Evolutionary conservation across 2,797 vertebrate species (phyloP), one percentile per base, ranked within the genome.

Genomic region (Cercopithecus hamlyni): DNA sequence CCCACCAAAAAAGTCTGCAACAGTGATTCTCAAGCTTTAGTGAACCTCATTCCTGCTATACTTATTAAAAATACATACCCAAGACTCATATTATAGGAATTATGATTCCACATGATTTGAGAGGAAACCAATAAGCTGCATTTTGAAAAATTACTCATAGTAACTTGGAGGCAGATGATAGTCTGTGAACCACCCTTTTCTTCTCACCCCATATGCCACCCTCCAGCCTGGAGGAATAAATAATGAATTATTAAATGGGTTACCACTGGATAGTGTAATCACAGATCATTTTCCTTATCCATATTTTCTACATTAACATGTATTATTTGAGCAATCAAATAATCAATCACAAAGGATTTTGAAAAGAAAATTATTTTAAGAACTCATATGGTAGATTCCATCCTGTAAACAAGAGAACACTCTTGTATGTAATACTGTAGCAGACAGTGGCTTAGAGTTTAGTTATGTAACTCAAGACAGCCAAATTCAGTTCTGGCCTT

Each of bases 61-160:
- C 26, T 79, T n/a, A 67, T 70, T 57, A 86, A 75, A 95, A 58
- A 79, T 70, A 30, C 2, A 79, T 75, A 33, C 12, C 58, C 4
- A 72, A 80, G 4, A 72, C 3, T 24, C 2, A 17, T 1, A 57
- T 12, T 79, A 24, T 4, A 93, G 17, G 20, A 75, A 84, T 96
- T 76, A 20, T 79, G 26, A 94, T 52, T 85, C 20, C 39, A 3
- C 19, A 13, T 4, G 33, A 55, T 80, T 73, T 57, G 27, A 20
- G 13, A 50, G 70, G 13, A 70, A 67, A 13, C 1, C 26, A 80
- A 9, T 7, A 88, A 33, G 4, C 11, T 90, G 12, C 9, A 50
- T 82, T 96, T 80, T 67, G 30, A 58, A 94, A 82, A 95, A 83
- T 88, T 76, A 55, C 12, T 88, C n/a, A 24, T 77, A 36, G 70